Conservation (phyloP, 2,113 vertebrate genomes). For the Salvator merianae region DNA sequence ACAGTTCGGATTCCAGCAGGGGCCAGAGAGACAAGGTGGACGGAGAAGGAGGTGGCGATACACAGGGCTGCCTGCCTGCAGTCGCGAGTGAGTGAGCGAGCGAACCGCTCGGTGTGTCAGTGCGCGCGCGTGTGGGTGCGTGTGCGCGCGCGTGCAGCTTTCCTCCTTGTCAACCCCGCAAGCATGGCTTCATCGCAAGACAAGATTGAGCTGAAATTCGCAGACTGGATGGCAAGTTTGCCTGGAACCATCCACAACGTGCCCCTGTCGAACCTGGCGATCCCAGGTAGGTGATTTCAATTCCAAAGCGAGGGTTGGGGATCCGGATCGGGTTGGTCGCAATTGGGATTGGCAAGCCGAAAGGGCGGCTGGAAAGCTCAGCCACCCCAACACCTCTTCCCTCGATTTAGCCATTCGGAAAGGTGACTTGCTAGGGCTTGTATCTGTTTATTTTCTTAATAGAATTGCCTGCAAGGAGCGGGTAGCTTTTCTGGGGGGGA, state of each 20-base stretch:
- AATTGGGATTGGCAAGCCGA: no score
- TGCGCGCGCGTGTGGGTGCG: no score
- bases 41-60: slow-evolving; percentile 15
- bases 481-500: background rate
- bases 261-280: slow-evolving; percentile 92
- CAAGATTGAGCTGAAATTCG: slow-evolving; percentile 86
- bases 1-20: slow-evolving; percentile 27
- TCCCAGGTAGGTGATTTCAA: slow-evolving; percentile 81
- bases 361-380: no score
- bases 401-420: background rate
- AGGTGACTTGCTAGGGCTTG: background rate
- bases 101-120: no score
- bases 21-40: background rate
- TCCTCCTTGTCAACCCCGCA: background rate
- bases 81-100: background rate
- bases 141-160: background rate
- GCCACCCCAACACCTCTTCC: no score
- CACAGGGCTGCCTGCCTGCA: slow-evolving; percentile 20
- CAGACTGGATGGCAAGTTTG: slow-evolving; percentile 95
- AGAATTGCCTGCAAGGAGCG: background rate
- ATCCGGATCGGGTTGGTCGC: no score
- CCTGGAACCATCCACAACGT: slow-evolving; percentile 87
- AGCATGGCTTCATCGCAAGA: slow-evolving; percentile 94
- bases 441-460: background rate
- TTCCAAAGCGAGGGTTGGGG: background rate